phyloP scores from a whole-genome alignment of 2,797 vertebrate genomes.

The Cuniculus paca region DNA sequence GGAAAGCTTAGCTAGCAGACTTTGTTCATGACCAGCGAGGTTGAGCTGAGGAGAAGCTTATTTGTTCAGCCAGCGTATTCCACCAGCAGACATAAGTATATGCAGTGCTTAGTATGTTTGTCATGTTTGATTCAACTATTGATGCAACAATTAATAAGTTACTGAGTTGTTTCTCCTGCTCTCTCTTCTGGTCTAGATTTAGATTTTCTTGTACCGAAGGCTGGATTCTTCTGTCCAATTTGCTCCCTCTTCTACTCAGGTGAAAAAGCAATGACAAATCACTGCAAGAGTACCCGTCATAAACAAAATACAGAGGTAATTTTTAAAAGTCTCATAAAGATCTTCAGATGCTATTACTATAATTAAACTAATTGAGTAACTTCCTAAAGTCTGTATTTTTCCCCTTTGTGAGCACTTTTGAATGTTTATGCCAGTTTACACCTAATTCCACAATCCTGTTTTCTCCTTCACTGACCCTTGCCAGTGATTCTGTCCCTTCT shows the following conservation, averaged over 20 bases:
- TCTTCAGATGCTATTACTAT: conserved; percentile 13
- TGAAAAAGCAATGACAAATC: conserved; percentile 90
- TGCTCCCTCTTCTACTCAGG: conserved; percentile 93
- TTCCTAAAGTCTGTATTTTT: not conserved
- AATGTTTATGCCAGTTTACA: conserved; percentile 36
- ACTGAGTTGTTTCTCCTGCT: conserved; percentile 19
- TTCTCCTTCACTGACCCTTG: conserved; percentile 18
- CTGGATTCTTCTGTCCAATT: conserved; percentile 95
- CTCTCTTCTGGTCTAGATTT: conserved; percentile 87
- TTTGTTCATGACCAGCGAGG: not conserved
- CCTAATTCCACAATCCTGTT: conserved; percentile 12
- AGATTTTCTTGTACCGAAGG: conserved; percentile 94
- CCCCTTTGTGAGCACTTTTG: not conserved
- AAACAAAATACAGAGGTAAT: conserved; percentile 92
- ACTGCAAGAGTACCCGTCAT: conserved; percentile 92
- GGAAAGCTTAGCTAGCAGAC: not conserved
- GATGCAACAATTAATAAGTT: not conserved
- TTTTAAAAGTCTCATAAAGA: not conserved
- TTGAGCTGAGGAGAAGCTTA: not conserved
- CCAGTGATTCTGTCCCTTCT: not conserved
- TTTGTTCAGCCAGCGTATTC: not conserved
- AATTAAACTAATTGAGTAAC: conserved; percentile 42
- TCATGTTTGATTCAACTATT: conserved; percentile 53
- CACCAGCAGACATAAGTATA: not conserved
- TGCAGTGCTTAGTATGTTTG: not conserved